These are phyloP conservation scores for Notoglanidium macrostoma DNA, from an alignment of 2,797 vertebrate genomes.

Conservation along the genomic window DNA sequence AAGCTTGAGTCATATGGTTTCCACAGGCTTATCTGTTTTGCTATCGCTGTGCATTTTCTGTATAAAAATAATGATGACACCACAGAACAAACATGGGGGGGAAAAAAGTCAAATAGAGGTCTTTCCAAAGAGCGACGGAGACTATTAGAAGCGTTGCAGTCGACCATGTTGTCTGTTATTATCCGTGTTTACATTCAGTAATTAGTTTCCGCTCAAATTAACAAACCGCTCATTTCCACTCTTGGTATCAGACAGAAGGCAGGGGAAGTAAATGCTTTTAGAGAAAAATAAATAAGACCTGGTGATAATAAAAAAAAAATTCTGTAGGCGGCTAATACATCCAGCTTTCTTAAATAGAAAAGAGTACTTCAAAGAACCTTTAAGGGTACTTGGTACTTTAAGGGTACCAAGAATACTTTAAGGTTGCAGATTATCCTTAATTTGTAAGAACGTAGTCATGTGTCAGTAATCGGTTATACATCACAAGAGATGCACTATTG, in stretches of 20 bases:
- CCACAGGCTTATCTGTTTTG: conserved; percentile 20
- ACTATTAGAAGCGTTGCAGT: background rate
- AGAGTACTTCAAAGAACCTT: background rate
- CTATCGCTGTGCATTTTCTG: conserved; percentile 2
- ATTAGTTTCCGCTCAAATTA: conserved; percentile 12
- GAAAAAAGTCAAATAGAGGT: background rate
- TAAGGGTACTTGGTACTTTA: background rate
- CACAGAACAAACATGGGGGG: background rate
- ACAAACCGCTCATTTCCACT: background rate
- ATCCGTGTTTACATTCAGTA: background rate
- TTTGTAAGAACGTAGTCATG: background rate
- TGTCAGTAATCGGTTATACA: background rate
- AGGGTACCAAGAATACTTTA: too few species aligned
- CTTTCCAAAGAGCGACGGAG: background rate
- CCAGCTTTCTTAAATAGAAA: background rate
- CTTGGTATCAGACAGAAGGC: background rate
- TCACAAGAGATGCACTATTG: background rate
- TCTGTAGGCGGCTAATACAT: background rate
- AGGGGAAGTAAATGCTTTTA: background rate
- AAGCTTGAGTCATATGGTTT: background rate
- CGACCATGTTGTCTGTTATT: background rate
- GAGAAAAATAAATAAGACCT: background rate
- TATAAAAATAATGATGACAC: conserved; percentile 7
- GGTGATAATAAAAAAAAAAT: too few species aligned
- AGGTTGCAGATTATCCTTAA: background rate